Conservation (phyloP, 2,797 vertebrate genomes). For the Sparus aurata region DNA sequence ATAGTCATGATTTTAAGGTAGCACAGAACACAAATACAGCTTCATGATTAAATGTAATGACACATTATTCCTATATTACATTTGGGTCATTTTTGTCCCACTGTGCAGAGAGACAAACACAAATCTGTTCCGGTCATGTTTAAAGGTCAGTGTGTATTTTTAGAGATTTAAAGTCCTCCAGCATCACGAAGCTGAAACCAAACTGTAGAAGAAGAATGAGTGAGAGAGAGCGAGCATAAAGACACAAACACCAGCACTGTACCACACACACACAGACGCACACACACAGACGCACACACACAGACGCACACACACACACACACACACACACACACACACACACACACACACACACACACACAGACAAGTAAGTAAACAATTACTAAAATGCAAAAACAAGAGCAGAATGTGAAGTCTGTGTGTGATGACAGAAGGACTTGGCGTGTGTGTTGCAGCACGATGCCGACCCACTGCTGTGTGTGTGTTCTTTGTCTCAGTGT, state of each 20-base stretch:
- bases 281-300: no score
- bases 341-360: no score
- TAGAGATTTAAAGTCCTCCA: slow-evolving; percentile 13
- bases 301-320: no score
- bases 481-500: slow-evolving; percentile 20
- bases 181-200: neutral
- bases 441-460: slow-evolving; percentile 29
- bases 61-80: neutral
- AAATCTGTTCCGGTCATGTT: slow-evolving; percentile 25
- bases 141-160: slow-evolving; percentile 58
- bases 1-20: neutral
- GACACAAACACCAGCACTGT: no score
- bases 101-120: slow-evolving; percentile 10
- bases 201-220: neutral
- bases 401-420: no score
- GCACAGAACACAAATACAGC: neutral
- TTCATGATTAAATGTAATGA: neutral
- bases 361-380: no score
- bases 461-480: slow-evolving; percentile 47
- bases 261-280: no score
- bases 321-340: no score
- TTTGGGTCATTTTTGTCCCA: neutral
- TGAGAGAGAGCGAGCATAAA: neutral
- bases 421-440: slow-evolving; percentile 27
- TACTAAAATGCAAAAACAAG: no score